Evolutionary conservation across 2,888 invertebrate species (phyloP).

Genomic region (Phyllotreta cruciferae): DNA sequence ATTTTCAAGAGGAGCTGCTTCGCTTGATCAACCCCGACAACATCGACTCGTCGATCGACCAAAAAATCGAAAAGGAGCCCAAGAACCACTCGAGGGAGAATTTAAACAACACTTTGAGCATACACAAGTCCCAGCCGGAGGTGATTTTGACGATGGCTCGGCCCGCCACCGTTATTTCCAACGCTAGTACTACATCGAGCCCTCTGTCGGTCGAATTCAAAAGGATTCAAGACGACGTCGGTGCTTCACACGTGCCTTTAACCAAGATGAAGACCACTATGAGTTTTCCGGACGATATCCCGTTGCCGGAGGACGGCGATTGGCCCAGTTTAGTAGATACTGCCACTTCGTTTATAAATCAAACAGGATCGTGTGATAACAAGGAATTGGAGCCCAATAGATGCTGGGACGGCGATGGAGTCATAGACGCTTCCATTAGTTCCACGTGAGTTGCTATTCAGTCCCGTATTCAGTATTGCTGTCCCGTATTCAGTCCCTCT

Average conservation of each 20-base stretch:
- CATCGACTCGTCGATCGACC: slow-evolving; percentile 57
- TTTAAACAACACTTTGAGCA: slow-evolving; percentile 53
- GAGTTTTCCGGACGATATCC: slow-evolving; percentile 61
- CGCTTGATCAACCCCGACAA: slow-evolving; percentile 80
- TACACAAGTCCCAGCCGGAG: slow-evolving; percentile 62
- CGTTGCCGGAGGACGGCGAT: slow-evolving; percentile 75
- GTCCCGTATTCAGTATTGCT: too few species aligned
- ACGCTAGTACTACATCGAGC: slow-evolving; percentile 67
- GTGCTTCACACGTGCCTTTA: slow-evolving; percentile 52
- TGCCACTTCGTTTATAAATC: slow-evolving; percentile 68
- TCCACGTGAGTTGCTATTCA: slow-evolving; percentile 54
- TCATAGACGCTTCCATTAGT: slow-evolving; percentile 57
- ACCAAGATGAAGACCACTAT: slow-evolving; percentile 46
- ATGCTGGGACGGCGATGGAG: slow-evolving; percentile 54
- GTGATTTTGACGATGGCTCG: slow-evolving; percentile 71
- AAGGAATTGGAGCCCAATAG: slow-evolving; percentile 33
- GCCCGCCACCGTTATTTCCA: slow-evolving; percentile 71
- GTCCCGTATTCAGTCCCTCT: too few species aligned
- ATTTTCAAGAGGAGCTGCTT: slow-evolving; percentile 86
- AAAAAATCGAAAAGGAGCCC: slow-evolving; percentile 46
- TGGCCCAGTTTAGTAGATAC: slow-evolving; percentile 84
- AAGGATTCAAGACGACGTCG: slow-evolving; percentile 64
- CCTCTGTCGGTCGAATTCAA: slow-evolving; percentile 66
- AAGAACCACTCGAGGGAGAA: slow-evolving; percentile 55
- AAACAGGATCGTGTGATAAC: slow-evolving; percentile 44